phyloP scores from a whole-genome alignment of 2,113 vertebrate genomes.

The Gallinago jamesoni region DNA sequence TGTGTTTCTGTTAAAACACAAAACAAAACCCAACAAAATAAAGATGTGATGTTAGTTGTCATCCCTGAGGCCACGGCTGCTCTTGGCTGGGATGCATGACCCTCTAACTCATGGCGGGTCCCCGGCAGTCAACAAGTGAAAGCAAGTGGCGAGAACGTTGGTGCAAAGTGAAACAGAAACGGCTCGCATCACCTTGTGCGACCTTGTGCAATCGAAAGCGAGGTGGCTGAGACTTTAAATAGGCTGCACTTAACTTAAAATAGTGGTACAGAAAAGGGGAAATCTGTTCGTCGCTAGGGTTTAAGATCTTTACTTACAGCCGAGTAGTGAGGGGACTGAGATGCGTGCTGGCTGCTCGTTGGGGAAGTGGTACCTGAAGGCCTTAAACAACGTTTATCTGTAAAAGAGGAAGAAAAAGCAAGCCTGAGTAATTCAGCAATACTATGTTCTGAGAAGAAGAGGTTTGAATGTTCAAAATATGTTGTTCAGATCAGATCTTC shows the following conservation, averaged over 20 bases:
- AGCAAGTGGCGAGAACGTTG: rapidly evolving
- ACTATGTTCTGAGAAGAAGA: background rate
- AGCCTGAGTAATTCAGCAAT: background rate
- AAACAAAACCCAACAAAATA: background rate
- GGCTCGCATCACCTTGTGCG: rapidly evolving
- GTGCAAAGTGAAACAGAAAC: background rate
- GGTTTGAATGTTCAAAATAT: background rate
- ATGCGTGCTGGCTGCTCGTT: rapidly evolving
- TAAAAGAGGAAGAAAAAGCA: background rate
- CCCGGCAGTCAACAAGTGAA: background rate
- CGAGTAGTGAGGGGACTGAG: background rate
- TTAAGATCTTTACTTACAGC: constrained; percentile 29
- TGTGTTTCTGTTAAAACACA: constrained; percentile 21
- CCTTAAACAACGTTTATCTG: constrained; percentile 69
- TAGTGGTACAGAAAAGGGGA: background rate
- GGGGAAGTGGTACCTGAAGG: background rate
- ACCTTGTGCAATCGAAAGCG: background rate
- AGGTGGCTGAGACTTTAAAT: background rate
- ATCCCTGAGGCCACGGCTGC: background rate
- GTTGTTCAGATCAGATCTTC: background rate
- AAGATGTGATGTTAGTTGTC: background rate
- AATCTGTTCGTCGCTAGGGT: background rate
- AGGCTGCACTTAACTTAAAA: background rate
- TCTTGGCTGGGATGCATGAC: background rate
- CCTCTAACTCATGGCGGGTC: too few relatives aligned